These are phyloP conservation scores for Exocentrus adspersus DNA, from an alignment of 2,888 invertebrate species.

Conservation along the genomic window DNA sequence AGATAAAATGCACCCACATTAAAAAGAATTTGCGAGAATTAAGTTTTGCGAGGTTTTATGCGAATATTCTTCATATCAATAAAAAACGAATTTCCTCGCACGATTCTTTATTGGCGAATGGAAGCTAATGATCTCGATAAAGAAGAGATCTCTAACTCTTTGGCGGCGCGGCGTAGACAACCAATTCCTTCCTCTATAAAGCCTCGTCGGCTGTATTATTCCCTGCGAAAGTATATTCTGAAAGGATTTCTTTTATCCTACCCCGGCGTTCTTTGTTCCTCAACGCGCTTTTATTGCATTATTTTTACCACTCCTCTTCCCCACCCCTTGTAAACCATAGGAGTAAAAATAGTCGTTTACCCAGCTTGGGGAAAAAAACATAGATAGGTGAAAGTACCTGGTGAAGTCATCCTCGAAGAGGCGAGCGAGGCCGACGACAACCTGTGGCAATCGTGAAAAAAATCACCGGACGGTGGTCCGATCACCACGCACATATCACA, in stretches of 20 bases:
- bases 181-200: not conserved
- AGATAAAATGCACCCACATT: no score
- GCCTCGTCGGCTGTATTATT: not conserved
- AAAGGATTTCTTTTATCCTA: not conserved
- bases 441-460: conserved; percentile 37
- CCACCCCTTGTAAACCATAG: not conserved
- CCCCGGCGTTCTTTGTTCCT: not conserved
- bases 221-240: not conserved
- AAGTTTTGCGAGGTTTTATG: no score
- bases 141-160: no score
- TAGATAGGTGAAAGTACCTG: conserved; percentile 14
- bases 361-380: not conserved
- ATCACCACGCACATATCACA: conserved; percentile 46
- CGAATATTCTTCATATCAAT: no score
- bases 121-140: no score
- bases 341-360: not conserved
- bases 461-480: conserved; percentile 22
- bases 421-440: conserved; percentile 35
- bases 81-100: no score
- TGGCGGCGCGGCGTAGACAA: no score
- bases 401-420: conserved; percentile 18
- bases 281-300: not conserved
- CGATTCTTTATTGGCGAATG: no score
- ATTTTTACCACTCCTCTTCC: not conserved
- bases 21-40: no score